These are phyloP conservation scores for Tipula helvola DNA, from an alignment of 2,888 invertebrate genomes.

Conservation along the genomic window DNA sequence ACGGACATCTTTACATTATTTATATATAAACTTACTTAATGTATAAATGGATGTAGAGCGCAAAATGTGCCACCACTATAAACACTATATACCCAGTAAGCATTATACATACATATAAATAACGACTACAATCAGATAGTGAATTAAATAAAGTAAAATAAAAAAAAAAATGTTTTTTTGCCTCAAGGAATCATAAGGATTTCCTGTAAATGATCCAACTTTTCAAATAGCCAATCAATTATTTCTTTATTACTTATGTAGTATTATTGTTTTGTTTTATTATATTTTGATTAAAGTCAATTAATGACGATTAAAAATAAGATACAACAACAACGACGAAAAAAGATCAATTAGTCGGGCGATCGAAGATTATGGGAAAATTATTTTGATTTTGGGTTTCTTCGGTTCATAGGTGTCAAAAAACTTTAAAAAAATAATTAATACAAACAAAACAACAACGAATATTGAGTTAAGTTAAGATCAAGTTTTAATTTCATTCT, in stretches of 20 bases:
- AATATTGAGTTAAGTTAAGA: neutral
- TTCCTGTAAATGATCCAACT: neutral
- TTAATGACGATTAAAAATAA: neutral
- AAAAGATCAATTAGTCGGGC: neutral
- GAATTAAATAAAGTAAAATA: neutral
- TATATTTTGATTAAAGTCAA: neutral
- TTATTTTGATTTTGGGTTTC: neutral
- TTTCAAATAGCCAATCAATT: neutral
- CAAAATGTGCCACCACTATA: neutral
- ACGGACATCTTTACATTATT: neutral
- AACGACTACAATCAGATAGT: neutral
- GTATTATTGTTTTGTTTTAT: neutral
- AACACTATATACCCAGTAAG: neutral
- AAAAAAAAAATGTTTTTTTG: neutral
- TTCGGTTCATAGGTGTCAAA: neutral
- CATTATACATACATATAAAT: neutral
- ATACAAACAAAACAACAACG: neutral
- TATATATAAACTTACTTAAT: neutral
- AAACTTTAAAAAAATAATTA: neutral
- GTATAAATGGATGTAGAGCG: neutral
- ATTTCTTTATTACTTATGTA: neutral
- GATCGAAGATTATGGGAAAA: neutral
- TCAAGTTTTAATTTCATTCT: neutral
- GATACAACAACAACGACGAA: neutral
- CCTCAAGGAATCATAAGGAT: neutral